Conservation (phyloP, 2,888 invertebrate species). For the Helleia helle region DNA sequence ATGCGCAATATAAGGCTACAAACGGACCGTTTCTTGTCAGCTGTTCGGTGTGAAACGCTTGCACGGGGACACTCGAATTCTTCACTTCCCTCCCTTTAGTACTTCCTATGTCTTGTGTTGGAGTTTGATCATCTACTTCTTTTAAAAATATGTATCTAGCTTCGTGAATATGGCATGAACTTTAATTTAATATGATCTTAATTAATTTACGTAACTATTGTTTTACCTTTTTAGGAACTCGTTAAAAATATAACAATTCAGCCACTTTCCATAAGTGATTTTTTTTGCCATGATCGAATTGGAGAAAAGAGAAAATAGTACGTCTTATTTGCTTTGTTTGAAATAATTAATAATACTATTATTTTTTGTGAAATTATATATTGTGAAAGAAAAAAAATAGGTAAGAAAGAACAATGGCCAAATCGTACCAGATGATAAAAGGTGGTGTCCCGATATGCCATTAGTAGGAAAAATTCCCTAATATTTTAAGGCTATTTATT, state of each 20-base stretch:
- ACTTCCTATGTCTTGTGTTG: slow-evolving; percentile 16
- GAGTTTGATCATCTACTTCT: slow-evolving; percentile 13
- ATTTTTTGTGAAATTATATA: no score
- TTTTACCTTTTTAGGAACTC: neutral
- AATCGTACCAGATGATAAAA: no score
- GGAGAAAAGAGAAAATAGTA: no score
- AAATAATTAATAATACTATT: no score
- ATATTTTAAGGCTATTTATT: no score
- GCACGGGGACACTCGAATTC: slow-evolving; percentile 2
- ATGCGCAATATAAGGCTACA: slow-evolving; percentile 63
- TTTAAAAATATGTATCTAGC: neutral
- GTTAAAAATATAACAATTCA: neutral
- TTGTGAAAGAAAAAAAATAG: no score
- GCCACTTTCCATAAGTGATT: neutral
- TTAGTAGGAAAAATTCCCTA: no score
- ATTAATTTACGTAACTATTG: neutral
- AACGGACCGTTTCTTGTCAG: slow-evolving; percentile 38
- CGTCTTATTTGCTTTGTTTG: no score
- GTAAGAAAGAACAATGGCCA: no score
- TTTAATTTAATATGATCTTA: neutral
- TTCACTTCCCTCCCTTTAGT: slow-evolving; percentile 6
- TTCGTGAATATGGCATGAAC: neutral
- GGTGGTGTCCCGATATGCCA: no score
- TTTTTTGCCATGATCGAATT: no score
- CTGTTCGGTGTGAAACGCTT: slow-evolving; percentile 13